These are phyloP conservation scores for Procambarus clarkii DNA, from an alignment of 1,140 invertebrate genomes.

Conservation along the genomic window DNA sequence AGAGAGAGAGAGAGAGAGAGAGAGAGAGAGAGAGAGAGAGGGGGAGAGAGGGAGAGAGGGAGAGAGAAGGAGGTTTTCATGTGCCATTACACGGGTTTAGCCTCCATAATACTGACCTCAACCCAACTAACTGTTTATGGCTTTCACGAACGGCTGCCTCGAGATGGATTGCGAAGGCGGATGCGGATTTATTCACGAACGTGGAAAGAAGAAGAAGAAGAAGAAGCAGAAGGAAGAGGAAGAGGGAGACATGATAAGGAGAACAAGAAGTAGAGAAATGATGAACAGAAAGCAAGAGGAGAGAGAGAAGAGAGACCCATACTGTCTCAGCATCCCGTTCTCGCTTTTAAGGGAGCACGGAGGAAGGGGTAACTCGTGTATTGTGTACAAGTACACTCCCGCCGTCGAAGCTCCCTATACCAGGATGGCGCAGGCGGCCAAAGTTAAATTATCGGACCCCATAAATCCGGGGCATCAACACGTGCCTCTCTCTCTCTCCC, in stretches of 20 bases:
- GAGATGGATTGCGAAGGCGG: too few relatives aligned
- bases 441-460: too few relatives aligned
- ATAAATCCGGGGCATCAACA: too few relatives aligned
- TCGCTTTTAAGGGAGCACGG: too few relatives aligned
- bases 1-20: background rate
- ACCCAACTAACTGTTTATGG: conserved; percentile 64
- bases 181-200: background rate
- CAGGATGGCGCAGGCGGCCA: too few relatives aligned
- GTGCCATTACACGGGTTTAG: conserved; percentile 32
- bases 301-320: too few relatives aligned
- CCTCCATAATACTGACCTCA: conserved; percentile 61
- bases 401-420: too few relatives aligned
- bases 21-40: background rate
- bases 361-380: too few relatives aligned
- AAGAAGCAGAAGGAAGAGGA: background rate
- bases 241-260: too few relatives aligned
- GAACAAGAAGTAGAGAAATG: background rate
- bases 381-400: too few relatives aligned
- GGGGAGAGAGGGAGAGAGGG: background rate
- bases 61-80: conserved; percentile 11
- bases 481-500: too few relatives aligned
- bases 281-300: background rate
- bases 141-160: background rate
- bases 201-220: background rate
- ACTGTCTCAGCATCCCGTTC: too few relatives aligned